Conservation (phyloP, 1,140 invertebrate genomes). For the Aphaenogaster ashmeadi region DNA sequence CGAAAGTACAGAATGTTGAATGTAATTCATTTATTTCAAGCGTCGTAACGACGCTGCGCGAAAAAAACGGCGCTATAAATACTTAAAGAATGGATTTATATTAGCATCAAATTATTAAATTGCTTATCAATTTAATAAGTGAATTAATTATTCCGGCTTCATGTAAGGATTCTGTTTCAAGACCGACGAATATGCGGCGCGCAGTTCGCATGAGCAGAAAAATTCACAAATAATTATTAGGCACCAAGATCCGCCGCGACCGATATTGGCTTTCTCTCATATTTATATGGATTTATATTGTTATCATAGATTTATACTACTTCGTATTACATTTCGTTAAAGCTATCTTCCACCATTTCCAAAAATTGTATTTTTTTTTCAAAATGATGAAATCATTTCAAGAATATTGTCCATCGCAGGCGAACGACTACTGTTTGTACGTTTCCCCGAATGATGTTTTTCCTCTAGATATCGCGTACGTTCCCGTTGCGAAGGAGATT, state of each 20-base stretch:
- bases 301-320: not conserved
- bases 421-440: too few relatives aligned
- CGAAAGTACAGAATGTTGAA: not conserved
- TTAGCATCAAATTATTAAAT: too few relatives aligned
- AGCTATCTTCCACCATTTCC: not conserved
- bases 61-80: not conserved
- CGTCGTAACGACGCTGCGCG: not conserved
- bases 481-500: slow-evolving; percentile 27
- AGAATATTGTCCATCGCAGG: not conserved
- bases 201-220: too few relatives aligned
- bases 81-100: not conserved
- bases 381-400: not conserved
- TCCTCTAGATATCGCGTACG: slow-evolving; percentile 17
- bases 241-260: too few relatives aligned
- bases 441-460: slow-evolving; percentile 19
- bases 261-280: too few relatives aligned
- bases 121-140: too few relatives aligned
- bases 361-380: not conserved
- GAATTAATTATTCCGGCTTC: too few relatives aligned
- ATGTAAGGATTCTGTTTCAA: too few relatives aligned
- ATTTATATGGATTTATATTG: not conserved
- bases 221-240: too few relatives aligned
- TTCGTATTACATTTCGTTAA: not conserved
- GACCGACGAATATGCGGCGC: too few relatives aligned
- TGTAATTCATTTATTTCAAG: not conserved